Evolutionary conservation across 2,797 vertebrate species (phyloP), one percentile per base, ranked within the genome.

Genomic region (Sebastes elongatus): DNA sequence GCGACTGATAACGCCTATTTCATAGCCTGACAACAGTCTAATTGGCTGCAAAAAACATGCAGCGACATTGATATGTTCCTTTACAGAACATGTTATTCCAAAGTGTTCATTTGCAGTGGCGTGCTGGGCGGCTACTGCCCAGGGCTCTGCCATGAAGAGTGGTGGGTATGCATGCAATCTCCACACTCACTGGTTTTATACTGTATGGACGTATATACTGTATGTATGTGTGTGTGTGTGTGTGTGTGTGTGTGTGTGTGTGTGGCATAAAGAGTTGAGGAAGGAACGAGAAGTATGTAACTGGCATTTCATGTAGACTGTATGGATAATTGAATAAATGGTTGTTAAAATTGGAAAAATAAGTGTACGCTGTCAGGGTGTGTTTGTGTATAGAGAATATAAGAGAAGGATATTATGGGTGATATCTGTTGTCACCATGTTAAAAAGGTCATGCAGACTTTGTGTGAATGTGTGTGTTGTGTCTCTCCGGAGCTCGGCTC

Each of bases 371-470:
- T 56, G 28, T 76, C 25, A 65, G 42, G 20, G 10, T 69, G 42
- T 62, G 57, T 28, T 38, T 38, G 32, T 38, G 35, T 25, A 5
- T 3, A 63, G 25, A 46, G 25, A 14, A 62, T 57, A 18, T 42
- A 22, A 49, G 32, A 61, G 70, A 69, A 13, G 35, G 68, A 81
- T 28, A 60, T 77, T 38, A 55, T 14, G 52, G 28, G 14, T 62
- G 71, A 82, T 86, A 52, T 76, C 22, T 70, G 52, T 53, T 80
- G 75, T 65, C 59, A 23, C 14, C 14, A 18, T 52, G 67, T 64
- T 71, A 88, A 83, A 88, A 83, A 86, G 81, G 80, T 81, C 82
- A 74, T 6, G 8, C 60, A 55, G n/a, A 69, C 61, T 74, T 25
- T 76, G 71, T 76, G 73, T 56, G 27, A 14, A 53, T 66, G 64